Percentiles rank a stretch among this genome's conserved stretches.
These are phyloP conservation scores for Bungarus multicinctus DNA, from an alignment of 2,113 vertebrate species.

Conservation along the genomic window DNA sequence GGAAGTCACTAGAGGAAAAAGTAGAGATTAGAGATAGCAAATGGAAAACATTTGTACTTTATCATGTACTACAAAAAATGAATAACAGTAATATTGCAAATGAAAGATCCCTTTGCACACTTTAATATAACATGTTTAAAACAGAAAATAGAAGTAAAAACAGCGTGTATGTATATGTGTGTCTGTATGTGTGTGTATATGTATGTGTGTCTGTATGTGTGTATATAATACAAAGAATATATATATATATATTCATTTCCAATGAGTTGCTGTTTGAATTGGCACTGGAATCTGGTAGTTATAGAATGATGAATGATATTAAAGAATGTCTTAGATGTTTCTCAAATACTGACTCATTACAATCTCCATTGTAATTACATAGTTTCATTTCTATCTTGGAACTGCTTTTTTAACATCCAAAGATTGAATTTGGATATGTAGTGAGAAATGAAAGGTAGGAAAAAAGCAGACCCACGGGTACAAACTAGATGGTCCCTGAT, in stretches of 20 bases:
- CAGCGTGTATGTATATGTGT: too few species aligned
- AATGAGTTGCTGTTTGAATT: slow-evolving; percentile 10
- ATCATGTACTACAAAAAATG: not conserved
- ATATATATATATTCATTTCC: not conserved
- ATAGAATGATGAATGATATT: not conserved
- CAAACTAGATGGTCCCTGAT: not conserved
- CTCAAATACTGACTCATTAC: not conserved
- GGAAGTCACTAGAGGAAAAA: slow-evolving; percentile 16
- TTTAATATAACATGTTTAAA: slow-evolving; percentile 16
- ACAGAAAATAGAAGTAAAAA: not conserved
- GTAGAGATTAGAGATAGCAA: not conserved
- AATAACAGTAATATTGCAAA: slow-evolving; percentile 9
- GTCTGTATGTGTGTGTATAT: not conserved
- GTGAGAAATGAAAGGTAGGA: not conserved
- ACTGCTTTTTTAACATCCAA: not conserved
- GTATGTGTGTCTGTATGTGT: too few species aligned
- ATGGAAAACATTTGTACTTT: slow-evolving; percentile 19
- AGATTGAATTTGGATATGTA: not conserved
- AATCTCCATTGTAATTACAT: not conserved
- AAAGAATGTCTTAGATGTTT: not conserved
- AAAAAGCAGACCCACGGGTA: not conserved
- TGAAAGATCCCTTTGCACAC: not conserved
- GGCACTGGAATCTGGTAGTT: not conserved
- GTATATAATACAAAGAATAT: too few species aligned
- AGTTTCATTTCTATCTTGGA: not conserved